Percentiles rank a stretch among this genome's conserved stretches.
Conservation (phyloP, 2,797 vertebrate genomes). For the Hybognathus amarus region DNA sequence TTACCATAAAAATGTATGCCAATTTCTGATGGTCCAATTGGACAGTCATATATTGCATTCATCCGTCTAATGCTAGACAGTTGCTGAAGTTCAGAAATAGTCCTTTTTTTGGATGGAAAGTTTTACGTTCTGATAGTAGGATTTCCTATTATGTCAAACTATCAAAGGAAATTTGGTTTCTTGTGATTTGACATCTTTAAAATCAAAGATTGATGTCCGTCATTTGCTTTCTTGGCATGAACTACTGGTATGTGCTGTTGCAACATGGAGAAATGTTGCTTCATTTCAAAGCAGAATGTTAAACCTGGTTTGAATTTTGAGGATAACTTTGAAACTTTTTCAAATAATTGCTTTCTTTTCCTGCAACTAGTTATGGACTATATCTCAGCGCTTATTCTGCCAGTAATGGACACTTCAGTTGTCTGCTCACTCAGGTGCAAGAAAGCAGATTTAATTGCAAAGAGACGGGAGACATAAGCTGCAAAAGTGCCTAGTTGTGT, state of each 20-base stretch:
- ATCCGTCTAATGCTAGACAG: neutral
- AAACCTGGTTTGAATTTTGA: slow-evolving; percentile 34
- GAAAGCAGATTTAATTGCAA: slow-evolving; percentile 45
- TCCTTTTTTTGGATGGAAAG: neutral
- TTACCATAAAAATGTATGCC: neutral
- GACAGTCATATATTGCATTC: neutral
- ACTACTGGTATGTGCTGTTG: neutral
- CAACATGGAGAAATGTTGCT: slow-evolving; percentile 2
- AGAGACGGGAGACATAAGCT: slow-evolving; percentile 28
- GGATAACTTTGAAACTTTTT: slow-evolving; percentile 19
- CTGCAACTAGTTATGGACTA: neutral
- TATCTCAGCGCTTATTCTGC: slow-evolving; percentile 34
- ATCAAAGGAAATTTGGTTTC: slow-evolving; percentile 7
- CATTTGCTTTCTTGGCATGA: slow-evolving; percentile 5
- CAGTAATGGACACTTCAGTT: slow-evolving; percentile 44
- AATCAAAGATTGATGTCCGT: slow-evolving; percentile 5
- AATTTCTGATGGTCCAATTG: neutral
- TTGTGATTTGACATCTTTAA: neutral
- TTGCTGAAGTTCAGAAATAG: slow-evolving; percentile 8
- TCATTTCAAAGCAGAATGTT: slow-evolving; percentile 21
- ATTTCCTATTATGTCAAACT: neutral
- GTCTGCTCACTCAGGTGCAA: slow-evolving; percentile 28
- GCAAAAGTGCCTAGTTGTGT: neutral
- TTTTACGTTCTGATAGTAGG: neutral
- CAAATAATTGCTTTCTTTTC: slow-evolving; percentile 41